phyloP scores from a whole-genome alignment of 2,797 vertebrate species.

The Epinephelus malabaricus region DNA sequence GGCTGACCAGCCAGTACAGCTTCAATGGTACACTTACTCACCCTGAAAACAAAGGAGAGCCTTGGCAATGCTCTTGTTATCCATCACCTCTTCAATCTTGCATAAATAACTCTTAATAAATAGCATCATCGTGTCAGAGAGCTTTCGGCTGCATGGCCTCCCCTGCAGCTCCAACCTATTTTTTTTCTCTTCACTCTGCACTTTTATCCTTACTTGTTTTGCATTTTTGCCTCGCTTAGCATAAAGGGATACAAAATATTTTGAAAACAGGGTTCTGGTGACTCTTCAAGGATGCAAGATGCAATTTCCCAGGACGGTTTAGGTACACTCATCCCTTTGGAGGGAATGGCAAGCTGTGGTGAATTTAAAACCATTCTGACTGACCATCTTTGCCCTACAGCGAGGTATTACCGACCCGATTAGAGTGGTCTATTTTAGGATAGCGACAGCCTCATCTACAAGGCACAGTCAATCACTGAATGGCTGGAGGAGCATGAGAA shows the following conservation, averaged over 20 bases:
- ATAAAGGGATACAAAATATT: slow-evolving; percentile 68
- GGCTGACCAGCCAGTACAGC: slow-evolving; percentile 58
- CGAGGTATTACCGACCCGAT: slow-evolving; percentile 62
- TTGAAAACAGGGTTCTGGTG: slow-evolving; percentile 50
- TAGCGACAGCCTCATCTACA: slow-evolving; percentile 49
- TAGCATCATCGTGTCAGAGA: slow-evolving; percentile 80
- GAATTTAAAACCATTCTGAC: slow-evolving; percentile 57
- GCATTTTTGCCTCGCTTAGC: slow-evolving; percentile 75
- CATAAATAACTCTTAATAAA: slow-evolving; percentile 85
- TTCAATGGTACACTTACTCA: slow-evolving; percentile 64
- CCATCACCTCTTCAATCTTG: slow-evolving; percentile 82
- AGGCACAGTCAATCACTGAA: slow-evolving; percentile 54
- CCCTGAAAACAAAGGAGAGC: slow-evolving; percentile 78
- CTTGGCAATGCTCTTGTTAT: slow-evolving; percentile 78
- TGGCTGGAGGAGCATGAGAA: slow-evolving; percentile 44
- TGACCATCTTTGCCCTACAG: slow-evolving; percentile 53
- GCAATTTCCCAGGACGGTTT: slow-evolving; percentile 52
- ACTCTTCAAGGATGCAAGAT: slow-evolving; percentile 62
- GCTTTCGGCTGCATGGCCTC: slow-evolving; percentile 74
- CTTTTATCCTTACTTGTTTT: slow-evolving; percentile 75
- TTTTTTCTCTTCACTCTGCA: slow-evolving; percentile 66
- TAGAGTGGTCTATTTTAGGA: slow-evolving; percentile 67
- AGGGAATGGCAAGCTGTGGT: slow-evolving; percentile 32
- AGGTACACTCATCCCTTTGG: slow-evolving; percentile 35
- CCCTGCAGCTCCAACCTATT: slow-evolving; percentile 66